phyloP scores from a whole-genome alignment of 2,113 vertebrate species.

The Furnarius figulus region DNA sequence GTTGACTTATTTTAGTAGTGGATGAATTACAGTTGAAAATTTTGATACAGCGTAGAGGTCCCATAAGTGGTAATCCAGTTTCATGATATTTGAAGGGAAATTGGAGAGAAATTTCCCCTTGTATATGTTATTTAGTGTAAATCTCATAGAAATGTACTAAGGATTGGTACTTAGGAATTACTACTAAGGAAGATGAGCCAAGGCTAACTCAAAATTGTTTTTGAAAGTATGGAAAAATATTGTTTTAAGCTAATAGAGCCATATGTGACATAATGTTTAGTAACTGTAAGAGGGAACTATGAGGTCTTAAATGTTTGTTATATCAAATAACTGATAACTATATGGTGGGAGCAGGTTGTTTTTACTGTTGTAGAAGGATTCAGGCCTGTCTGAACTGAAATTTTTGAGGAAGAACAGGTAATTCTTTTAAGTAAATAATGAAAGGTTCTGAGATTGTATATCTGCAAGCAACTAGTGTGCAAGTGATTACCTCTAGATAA shows the following conservation, averaged over 20 bases:
- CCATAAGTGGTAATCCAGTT: neutral
- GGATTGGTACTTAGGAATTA: neutral
- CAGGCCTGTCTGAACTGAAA: neutral
- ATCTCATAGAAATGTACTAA: neutral
- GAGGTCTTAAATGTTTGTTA: neutral
- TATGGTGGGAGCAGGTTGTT: neutral
- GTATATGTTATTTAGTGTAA: neutral
- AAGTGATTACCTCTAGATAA: conserved; percentile 4
- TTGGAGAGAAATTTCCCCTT: neutral
- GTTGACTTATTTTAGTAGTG: neutral
- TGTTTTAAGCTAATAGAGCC: neutral
- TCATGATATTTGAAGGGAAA: neutral
- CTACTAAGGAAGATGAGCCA: neutral
- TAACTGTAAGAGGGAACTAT: neutral
- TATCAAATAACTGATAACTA: neutral
- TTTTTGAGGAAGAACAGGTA: neutral
- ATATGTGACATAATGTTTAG: neutral
- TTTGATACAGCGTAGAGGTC: neutral
- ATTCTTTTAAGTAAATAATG: neutral
- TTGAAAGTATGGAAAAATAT: neutral
- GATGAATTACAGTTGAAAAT: neutral
- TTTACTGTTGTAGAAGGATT: neutral
- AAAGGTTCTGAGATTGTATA: neutral
- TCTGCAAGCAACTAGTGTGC: neutral
- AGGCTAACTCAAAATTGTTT: neutral